A percentile compares a stretch with the other conserved stretches of the same genome.
Conservation (phyloP, 2,888 invertebrate species). For the Erebia aethiops region DNA sequence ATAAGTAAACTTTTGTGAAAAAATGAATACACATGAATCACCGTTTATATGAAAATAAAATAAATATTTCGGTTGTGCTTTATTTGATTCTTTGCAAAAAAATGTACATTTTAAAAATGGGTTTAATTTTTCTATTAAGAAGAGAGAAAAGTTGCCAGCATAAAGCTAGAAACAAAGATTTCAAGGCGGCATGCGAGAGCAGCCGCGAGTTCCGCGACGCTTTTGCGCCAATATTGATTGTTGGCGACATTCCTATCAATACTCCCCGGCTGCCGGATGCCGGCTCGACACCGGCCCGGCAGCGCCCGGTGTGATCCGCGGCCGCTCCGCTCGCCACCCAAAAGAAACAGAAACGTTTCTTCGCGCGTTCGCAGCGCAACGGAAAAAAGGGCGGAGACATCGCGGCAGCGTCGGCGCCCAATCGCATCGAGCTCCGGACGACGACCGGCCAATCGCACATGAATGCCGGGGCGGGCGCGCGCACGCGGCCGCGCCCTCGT, state of each 20-base stretch:
- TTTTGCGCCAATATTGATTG: slow-evolving; percentile 84
- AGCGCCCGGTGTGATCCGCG: slow-evolving; percentile 45
- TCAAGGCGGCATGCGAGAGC: slow-evolving; percentile 3
- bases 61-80: too few relatives aligned
- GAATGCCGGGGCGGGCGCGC: slow-evolving; percentile 73
- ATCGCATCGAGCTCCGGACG: slow-evolving; percentile 57
- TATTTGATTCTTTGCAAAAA: too few relatives aligned
- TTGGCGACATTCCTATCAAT: slow-evolving; percentile 87
- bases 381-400: slow-evolving; percentile 81
- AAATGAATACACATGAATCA: too few relatives aligned
- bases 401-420: slow-evolving; percentile 64
- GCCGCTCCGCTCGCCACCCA: slow-evolving; percentile 78
- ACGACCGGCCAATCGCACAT: slow-evolving; percentile 71
- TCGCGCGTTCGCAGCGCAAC: slow-evolving; percentile 76
- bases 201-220: slow-evolving; percentile 25
- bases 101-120: too few relatives aligned
- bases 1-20: too few relatives aligned
- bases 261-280: slow-evolving; percentile 58
- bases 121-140: too few relatives aligned
- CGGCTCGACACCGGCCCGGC: background rate
- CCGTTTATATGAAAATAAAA: too few relatives aligned
- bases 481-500: slow-evolving; percentile 81
- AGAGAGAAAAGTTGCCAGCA: background rate
- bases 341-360: slow-evolving; percentile 85
- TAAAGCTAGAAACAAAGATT: slow-evolving; percentile 10